Conservation (phyloP, 1,140 invertebrate species). For the Aphaenogaster rudis region DNA sequence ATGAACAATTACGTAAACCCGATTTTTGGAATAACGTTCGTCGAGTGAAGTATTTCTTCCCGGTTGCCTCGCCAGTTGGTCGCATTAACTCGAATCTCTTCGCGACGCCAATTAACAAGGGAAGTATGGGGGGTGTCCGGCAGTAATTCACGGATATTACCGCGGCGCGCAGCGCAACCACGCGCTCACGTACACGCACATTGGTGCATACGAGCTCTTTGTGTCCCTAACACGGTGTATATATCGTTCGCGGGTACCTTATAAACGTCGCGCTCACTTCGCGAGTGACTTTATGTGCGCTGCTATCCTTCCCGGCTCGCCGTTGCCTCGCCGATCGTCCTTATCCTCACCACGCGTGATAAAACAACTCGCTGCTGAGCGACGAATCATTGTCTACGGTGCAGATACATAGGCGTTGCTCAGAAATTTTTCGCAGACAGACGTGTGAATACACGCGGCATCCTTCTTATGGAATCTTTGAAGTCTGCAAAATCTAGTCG, state of each 20-base stretch:
- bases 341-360: slow-evolving; percentile 41
- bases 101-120: slow-evolving; percentile 55
- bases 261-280: slow-evolving; percentile 65
- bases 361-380: slow-evolving; percentile 46
- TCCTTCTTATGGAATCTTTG: neutral
- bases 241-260: slow-evolving; percentile 47
- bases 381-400: slow-evolving; percentile 29
- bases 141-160: slow-evolving; percentile 64
- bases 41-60: neutral
- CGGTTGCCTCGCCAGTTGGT: neutral
- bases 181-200: neutral
- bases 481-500: neutral
- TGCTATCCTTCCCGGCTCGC: slow-evolving; percentile 23
- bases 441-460: neutral
- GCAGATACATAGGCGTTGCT: neutral
- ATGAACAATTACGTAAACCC: neutral
- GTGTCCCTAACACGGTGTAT: slow-evolving; percentile 43
- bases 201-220: slow-evolving; percentile 39
- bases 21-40: neutral
- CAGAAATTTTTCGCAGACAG: neutral
- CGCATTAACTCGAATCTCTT: slow-evolving; percentile 40
- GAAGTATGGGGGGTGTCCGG: slow-evolving; percentile 5
- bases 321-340: slow-evolving; percentile 12
- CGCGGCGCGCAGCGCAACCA: slow-evolving; percentile 1
- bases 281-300: slow-evolving; percentile 59